Evolutionary conservation across 2,888 invertebrate species (phyloP).

Genomic region (Willowsia nigromaculata): DNA sequence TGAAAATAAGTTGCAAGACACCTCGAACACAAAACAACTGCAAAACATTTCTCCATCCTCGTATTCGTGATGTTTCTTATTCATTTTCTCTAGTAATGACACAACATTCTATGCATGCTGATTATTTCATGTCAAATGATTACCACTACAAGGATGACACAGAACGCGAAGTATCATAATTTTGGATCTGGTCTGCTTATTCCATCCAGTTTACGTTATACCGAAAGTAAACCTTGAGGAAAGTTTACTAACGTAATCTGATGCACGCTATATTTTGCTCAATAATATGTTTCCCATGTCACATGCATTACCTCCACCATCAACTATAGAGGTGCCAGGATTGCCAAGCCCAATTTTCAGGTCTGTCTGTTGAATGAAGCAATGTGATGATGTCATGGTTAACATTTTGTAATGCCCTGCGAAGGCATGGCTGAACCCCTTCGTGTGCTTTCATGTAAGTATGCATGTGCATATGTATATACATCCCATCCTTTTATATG

Average conservation of each 20-base stretch:
- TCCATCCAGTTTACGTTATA: too few relatives aligned
- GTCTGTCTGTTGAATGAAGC: slow-evolving; percentile 45
- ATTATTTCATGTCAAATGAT: slow-evolving; percentile 57
- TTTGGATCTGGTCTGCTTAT: too few relatives aligned
- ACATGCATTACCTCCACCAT: not conserved
- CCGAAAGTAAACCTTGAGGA: too few relatives aligned
- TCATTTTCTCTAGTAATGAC: slow-evolving; percentile 63
- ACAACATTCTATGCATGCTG: slow-evolving; percentile 56
- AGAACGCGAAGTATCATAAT: not conserved
- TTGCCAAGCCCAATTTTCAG: slow-evolving; percentile 44
- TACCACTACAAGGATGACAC: not conserved
- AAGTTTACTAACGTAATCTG: too few relatives aligned
- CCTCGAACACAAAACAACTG: not conserved
- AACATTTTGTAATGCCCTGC: slow-evolving; percentile 44
- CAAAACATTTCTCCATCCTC: not conserved
- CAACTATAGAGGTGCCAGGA: not conserved
- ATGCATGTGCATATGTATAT: not conserved
- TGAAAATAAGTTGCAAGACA: not conserved
- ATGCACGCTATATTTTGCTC: too few relatives aligned
- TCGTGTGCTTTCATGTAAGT: not conserved
- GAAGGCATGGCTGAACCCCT: slow-evolving; percentile 32
- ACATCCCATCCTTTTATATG: not conserved
- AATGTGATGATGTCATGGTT: slow-evolving; percentile 66
- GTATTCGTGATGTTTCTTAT: slow-evolving; percentile 25
- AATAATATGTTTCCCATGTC: too few relatives aligned